These are phyloP conservation scores for Sarcophaga peregrina DNA, from an alignment of 1,140 invertebrate genomes.

Conservation along the genomic window DNA sequence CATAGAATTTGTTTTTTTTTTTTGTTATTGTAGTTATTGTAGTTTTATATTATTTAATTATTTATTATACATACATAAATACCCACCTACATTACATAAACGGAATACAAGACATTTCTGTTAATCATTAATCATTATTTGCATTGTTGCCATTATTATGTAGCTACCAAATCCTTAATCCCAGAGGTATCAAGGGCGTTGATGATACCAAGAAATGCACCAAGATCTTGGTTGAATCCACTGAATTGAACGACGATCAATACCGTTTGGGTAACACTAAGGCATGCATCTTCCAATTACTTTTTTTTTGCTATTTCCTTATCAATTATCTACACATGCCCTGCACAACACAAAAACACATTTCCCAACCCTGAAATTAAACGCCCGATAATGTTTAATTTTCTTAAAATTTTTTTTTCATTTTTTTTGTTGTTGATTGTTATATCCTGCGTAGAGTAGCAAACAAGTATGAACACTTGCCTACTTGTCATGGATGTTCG, in stretches of 20 bases:
- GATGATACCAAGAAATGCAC: constrained; percentile 82
- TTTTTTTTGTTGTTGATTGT: too few species aligned
- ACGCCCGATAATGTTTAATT: too few species aligned
- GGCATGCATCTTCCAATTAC: constrained; percentile 72
- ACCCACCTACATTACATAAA: neutral
- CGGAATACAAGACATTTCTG: neutral
- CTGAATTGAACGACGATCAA: constrained; percentile 85
- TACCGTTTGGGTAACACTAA: constrained; percentile 95
- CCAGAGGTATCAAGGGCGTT: constrained; percentile 74
- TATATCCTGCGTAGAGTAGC: neutral
- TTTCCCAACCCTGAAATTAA: neutral
- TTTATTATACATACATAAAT: neutral
- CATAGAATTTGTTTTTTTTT: too few species aligned
- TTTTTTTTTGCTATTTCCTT: constrained; percentile 12
- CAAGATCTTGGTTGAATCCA: constrained; percentile 83
- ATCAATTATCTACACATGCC: neutral
- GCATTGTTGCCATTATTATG: constrained; percentile 26
- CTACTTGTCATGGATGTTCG: neutral
- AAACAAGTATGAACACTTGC: constrained; percentile 12
- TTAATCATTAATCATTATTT: constrained; percentile 8
- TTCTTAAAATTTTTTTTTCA: too few species aligned
- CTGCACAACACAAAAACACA: neutral
- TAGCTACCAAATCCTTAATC: constrained; percentile 87
- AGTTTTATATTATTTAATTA: neutral
- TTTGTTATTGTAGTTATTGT: neutral